Evolutionary conservation across 2,113 vertebrate genomes (phyloP).

Genomic region (Otolemur garnettii): DNA sequence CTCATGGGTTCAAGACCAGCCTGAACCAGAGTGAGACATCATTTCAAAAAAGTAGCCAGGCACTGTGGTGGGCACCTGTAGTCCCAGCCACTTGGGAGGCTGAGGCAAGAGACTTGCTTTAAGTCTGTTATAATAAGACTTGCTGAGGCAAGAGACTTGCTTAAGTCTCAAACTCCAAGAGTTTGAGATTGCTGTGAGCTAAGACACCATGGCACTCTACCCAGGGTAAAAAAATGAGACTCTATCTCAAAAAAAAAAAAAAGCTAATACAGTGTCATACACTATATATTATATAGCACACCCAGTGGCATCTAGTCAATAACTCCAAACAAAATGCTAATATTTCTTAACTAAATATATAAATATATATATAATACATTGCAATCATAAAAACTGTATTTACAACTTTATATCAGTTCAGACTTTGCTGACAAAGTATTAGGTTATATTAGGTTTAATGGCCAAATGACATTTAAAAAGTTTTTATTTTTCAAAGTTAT

Average conservation of each 20-base stretch:
- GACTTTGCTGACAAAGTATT: slow-evolving; percentile 44
- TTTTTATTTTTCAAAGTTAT: neutral
- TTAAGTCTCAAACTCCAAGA: too few relatives aligned
- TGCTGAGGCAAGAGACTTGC: too few relatives aligned
- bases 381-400: slow-evolving; percentile 12
- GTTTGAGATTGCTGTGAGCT: too few relatives aligned
- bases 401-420: slow-evolving; percentile 24
- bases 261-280: neutral
- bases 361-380: neutral
- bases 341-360: slow-evolving; percentile 17
- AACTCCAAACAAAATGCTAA: neutral
- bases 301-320: neutral
- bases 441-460: slow-evolving; percentile 42
- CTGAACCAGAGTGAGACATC: too few relatives aligned
- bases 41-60: too few relatives aligned
- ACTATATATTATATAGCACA: neutral
- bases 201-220: too few relatives aligned
- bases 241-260: neutral
- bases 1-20: too few relatives aligned
- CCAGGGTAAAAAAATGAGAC: too few relatives aligned
- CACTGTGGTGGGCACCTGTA: too few relatives aligned
- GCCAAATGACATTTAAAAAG: neutral
- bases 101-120: too few relatives aligned
- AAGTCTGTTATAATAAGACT: too few relatives aligned
- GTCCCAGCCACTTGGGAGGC: too few relatives aligned